Base-by-base conservation (phyloP, 2,113 vertebrate species). In the Nansenia antarctica region DNA sequence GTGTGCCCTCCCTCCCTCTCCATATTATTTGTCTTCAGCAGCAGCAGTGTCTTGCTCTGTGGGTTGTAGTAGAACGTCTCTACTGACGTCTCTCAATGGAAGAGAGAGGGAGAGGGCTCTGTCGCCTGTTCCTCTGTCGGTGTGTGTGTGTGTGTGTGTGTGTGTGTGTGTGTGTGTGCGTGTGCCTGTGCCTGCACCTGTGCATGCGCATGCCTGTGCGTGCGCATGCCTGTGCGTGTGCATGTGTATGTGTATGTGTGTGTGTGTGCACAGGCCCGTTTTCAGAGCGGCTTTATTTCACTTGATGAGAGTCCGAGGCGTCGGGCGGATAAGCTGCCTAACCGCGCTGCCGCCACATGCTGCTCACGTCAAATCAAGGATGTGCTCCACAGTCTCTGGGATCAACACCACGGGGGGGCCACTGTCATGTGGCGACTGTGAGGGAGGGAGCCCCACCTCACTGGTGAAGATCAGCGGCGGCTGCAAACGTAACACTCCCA, bases 281-380 rank as follows among this genome's bases (percentile, higher is more conserved):
- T 76, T 81, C 53, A 62, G 67, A 69, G 71, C 31, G 65, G 68
- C 55, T 76, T 86, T 68, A 72, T 78, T 73, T 80, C 69, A 74
- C 76, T 75, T 77, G 82, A 77, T 81, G 76, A 74, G 76, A 72
- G 69, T 71, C 29, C 65, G 68, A 62, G 49, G 47, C 69, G 78
- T 73, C 70, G 30, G 69, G 72, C 1, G 81, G 79, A 77, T 77
- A 77, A 79, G 67, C 65, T 54, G 45, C 42, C 63, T 62, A 18
- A 42, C 39, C 12, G 15, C 39, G 12, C 39, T 15, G 39, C 12
- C 78, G 15, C 86, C 83, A 72, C 82, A 74, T 77, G 77, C 81
- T 77, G 86, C 78, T 85, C 85, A 78, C 87, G 83, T 91, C 77
- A 89, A 83, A 91, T 89, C 83, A 81, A 84, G 83, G 77, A 77